Conservation (phyloP, 2,888 invertebrate species). For the Oxytorus armatus region DNA sequence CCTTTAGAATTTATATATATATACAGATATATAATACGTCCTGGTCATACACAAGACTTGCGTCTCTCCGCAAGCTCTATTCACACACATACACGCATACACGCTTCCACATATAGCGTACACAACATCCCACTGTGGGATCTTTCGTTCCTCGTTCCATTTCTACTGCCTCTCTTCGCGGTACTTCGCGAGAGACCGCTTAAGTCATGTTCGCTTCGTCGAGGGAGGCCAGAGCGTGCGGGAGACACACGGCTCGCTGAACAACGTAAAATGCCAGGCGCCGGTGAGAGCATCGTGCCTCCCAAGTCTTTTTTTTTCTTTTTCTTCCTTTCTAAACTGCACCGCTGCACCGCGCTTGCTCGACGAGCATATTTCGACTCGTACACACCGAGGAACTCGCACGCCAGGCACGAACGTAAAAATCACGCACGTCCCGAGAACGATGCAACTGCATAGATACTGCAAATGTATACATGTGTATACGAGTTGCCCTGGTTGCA, state of each 20-base stretch:
- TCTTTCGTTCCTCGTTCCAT: conserved; percentile 48
- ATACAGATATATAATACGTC: too few relatives aligned
- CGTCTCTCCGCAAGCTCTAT: conserved; percentile 9
- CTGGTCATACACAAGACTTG: conserved; percentile 7
- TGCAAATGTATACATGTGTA: neutral
- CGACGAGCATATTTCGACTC: conserved; percentile 32
- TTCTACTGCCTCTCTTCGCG: conserved; percentile 41
- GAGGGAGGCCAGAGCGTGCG: conserved; percentile 57
- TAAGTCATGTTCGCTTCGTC: conserved; percentile 61
- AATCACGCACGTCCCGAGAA: neutral
- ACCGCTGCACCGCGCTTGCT: conserved; percentile 41
- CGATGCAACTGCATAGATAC: too few relatives aligned
- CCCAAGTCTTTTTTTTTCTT: conserved; percentile 32
- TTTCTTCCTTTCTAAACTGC: conserved; percentile 34
- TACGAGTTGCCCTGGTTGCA: neutral
- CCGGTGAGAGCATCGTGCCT: conserved; percentile 43
- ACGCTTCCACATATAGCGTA: conserved; percentile 7
- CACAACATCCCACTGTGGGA: conserved; percentile 31
- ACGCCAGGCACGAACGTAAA: neutral
- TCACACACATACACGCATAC: neutral
- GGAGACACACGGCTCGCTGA: conserved; percentile 58
- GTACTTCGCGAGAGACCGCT: conserved; percentile 51
- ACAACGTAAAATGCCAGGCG: conserved; percentile 52
- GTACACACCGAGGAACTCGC: conserved; percentile 5
- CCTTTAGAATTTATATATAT: conserved; percentile 12